phyloP scores from a whole-genome alignment of 2,888 invertebrate species.

The Physocephala rufipes region DNA sequence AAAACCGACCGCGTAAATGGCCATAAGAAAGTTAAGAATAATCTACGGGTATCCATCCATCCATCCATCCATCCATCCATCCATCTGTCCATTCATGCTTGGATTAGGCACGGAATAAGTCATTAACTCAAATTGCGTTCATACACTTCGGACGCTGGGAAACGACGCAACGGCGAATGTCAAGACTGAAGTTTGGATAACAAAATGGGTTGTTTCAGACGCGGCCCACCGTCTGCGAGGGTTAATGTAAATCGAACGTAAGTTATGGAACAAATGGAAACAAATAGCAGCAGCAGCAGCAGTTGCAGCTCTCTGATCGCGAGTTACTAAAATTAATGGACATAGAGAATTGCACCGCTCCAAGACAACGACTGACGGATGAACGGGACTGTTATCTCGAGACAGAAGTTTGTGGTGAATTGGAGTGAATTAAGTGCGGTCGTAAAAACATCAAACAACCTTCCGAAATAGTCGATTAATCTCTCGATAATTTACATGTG shows the following conservation, averaged over 20 bases:
- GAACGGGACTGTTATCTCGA: no score
- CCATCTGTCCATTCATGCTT: no score
- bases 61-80: no score
- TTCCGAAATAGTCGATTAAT: constrained; percentile 63
- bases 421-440: constrained; percentile 48
- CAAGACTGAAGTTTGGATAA: constrained; percentile 30
- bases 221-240: constrained; percentile 37
- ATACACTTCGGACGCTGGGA: constrained; percentile 49
- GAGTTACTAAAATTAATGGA: background rate
- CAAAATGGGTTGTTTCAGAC: constrained; percentile 35
- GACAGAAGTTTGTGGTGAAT: constrained; percentile 16
- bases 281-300: constrained; percentile 32
- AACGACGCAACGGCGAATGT: constrained; percentile 8
- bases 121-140: constrained; percentile 61
- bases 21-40: constrained; percentile 14
- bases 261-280: constrained; percentile 39
- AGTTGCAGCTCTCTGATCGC: constrained; percentile 3
- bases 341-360: constrained; percentile 4
- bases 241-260: constrained; percentile 17
- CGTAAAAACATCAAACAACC: constrained; percentile 61
- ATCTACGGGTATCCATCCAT: constrained; percentile 43
- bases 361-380: constrained; percentile 1
- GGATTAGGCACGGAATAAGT: constrained; percentile 60
- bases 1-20: constrained; percentile 13
- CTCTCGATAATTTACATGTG: constrained; percentile 64